phyloP scores from a whole-genome alignment of 1,140 invertebrate genomes.

The Trichonephila clavipes region DNA sequence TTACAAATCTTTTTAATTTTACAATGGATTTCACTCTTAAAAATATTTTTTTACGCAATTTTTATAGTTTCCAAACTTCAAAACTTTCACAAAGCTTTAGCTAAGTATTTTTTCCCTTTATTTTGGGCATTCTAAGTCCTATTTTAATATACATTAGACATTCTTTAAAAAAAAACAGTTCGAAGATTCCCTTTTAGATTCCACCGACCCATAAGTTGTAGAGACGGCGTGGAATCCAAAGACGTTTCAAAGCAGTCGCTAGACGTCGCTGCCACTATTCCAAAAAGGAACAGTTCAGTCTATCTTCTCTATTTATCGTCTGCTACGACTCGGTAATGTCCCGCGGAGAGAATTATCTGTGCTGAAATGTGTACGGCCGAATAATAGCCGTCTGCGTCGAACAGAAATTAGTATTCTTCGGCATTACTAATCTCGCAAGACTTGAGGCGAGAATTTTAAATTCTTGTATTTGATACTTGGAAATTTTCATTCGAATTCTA shows the following conservation, averaged over 20 bases:
- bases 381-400: conserved; percentile 6
- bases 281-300: conserved; percentile 15
- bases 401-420: background rate
- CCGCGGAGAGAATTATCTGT: background rate
- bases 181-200: background rate
- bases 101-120: too few species aligned
- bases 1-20: too few species aligned
- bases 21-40: too few species aligned
- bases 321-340: background rate
- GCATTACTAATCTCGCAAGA: background rate
- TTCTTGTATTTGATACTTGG: background rate
- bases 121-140: too few species aligned
- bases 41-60: too few species aligned
- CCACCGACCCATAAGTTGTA: background rate
- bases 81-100: too few species aligned
- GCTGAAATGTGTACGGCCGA: conserved; percentile 2
- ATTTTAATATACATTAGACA: too few species aligned
- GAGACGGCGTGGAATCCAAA: background rate
- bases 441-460: background rate
- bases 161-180: too few species aligned
- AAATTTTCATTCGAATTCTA: background rate
- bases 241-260: background rate
- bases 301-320: conserved; percentile 29
- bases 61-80: too few species aligned
- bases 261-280: conserved; percentile 33